Conservation (phyloP, 2,888 invertebrate species). For the Macrophya annulata region DNA sequence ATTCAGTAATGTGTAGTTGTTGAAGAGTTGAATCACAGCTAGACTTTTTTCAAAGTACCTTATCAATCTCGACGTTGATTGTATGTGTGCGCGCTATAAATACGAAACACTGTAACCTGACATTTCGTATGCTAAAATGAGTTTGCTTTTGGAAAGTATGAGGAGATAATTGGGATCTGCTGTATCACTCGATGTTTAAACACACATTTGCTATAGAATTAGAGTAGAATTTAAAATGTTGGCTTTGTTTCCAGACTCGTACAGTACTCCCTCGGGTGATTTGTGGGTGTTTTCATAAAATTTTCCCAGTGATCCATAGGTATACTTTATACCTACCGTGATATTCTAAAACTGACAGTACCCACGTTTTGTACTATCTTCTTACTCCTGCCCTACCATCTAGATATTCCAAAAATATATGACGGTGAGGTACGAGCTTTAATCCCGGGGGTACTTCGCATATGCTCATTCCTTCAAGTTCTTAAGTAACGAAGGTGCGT, state of each 20-base stretch:
- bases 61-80: not conserved
- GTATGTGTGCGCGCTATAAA: not conserved
- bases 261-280: not conserved
- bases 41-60: not conserved
- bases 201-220: not conserved
- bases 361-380: not conserved
- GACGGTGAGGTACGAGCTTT: not conserved
- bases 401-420: not conserved
- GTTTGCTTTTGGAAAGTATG: not conserved
- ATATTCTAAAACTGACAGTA: not conserved
- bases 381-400: not conserved
- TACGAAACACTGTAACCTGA: slow-evolving; percentile 12
- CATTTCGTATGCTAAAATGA: not conserved
- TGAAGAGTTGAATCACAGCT: not conserved
- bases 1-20: not conserved
- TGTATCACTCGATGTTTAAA: slow-evolving; percentile 1
- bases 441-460: slow-evolving; percentile 5
- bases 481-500: slow-evolving; percentile 1
- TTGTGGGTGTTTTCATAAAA: not conserved
- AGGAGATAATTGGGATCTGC: slow-evolving; percentile 15
- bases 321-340: not conserved
- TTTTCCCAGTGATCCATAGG: not conserved
- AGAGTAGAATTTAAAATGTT: not conserved
- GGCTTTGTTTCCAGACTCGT: not conserved
- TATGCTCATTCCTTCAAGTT: slow-evolving; percentile 6